A percentile compares a stretch with the other conserved stretches of the same genome.
These are phyloP conservation scores for Dysidea cf. avara DNA, from an alignment of 37 sponge, comb jelly and placozoan species.

Conservation along the genomic window DNA sequence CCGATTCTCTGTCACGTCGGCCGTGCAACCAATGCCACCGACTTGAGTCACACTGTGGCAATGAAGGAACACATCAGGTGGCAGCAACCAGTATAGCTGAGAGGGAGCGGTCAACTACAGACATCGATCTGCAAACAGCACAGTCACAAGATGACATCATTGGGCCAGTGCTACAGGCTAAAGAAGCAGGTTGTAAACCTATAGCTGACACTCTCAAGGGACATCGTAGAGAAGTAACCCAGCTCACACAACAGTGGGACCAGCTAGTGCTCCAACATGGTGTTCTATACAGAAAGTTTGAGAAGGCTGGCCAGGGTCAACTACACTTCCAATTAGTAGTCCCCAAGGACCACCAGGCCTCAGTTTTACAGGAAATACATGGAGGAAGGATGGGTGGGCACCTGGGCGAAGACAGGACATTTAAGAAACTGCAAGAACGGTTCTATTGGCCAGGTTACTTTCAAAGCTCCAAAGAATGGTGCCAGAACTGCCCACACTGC, in stretches of 20 bases:
- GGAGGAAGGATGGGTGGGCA: slow-evolving; percentile 1
- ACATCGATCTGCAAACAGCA: not conserved
- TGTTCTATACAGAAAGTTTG: no score
- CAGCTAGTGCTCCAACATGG: no score
- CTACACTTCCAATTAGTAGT: no score
- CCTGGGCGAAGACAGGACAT: slow-evolving; percentile 2
- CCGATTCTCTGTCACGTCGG: slow-evolving; percentile 22
- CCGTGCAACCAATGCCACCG: slow-evolving; percentile 15
- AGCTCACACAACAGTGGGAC: no score
- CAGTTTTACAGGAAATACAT: not conserved
- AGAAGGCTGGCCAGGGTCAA: no score
- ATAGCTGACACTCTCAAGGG: no score
- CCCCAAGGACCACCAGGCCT: no score
- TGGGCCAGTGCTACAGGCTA: not conserved
- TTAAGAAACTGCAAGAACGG: not conserved
- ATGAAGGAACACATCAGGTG: no score
- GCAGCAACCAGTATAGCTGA: no score
- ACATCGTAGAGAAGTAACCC: no score
- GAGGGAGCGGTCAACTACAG: not conserved
- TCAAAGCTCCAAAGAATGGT: not conserved
- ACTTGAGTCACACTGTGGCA: no score
- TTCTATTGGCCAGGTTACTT: slow-evolving; percentile 8
- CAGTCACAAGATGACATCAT: not conserved
- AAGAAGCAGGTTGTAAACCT: not conserved
- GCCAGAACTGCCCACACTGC: not conserved